Evolutionary conservation across 2,797 vertebrate species (phyloP), one percentile per base, ranked within the genome.

Genomic region (Arnoldichthys spilopterus): DNA sequence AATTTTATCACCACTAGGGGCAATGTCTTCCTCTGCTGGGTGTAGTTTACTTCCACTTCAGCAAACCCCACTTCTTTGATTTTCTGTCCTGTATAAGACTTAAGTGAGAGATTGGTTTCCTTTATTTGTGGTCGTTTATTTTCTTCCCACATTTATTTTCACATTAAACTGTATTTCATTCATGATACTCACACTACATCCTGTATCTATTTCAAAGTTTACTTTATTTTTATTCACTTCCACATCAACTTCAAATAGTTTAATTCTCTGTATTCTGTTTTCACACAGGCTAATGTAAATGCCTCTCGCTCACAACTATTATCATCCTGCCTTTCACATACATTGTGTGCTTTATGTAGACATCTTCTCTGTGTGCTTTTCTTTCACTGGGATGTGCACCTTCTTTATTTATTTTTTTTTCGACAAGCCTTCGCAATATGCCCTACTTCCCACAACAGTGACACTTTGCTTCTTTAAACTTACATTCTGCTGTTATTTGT

Each of bases 401-500:
- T 7, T 24, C 32, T 58, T 37, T 40, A 7, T 58, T 37, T 40
- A 7, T 40, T 66, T 72, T 49, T 63, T 45, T 72, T 78, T 11
- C 59, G 9, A n/a, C 77, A 77, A 20, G 75, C 75, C 24, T 40
- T 68, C 0, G 62, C 49, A 16, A 82, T 77, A 22, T 78, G 75
- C 7, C 80, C 62, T 40, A 69, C 28, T 61, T 82, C 1, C 75
- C 69, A 53, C 75, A 82, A 2, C 0, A 32, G 24, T 77, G 43
- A 74, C 75, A 82, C 43, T 24, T 82, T 1, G 61, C 80, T 4
- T 68, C 43, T 32, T 77, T 72, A 68, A 77, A 80, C 6, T 49
- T 70, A 43, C 79, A 81, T 13, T 45, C 28, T 6, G 43, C 67
- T 71, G 66, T 67, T 62, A 54, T 62, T 43, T 78, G 66, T 18